Conservation (phyloP, 2,113 vertebrate genomes). For the Bucco capensis region DNA sequence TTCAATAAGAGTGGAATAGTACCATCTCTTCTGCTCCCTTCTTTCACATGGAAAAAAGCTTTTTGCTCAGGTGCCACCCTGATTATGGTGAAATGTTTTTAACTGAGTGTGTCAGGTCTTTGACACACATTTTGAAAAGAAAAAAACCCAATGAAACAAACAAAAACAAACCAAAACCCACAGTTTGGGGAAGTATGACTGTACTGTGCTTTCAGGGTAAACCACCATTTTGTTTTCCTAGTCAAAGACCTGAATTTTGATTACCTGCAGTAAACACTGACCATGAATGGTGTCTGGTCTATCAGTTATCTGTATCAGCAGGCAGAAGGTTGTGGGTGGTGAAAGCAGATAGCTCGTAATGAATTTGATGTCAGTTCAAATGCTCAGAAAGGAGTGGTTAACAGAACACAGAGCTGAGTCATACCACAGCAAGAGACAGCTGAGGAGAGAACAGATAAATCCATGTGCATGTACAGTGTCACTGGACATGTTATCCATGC, state of each 20-base stretch:
- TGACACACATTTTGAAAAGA: neutral
- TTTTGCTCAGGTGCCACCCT: neutral
- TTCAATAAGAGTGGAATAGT: neutral
- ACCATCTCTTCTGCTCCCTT: neutral
- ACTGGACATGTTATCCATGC: fast-evolving
- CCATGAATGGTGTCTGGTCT: conserved; percentile 8
- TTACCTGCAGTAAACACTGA: neutral
- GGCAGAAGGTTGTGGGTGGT: conserved; percentile 46
- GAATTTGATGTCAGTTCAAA: conserved; percentile 79
- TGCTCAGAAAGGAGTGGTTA: conserved; percentile 60
- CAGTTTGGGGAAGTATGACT: neutral
- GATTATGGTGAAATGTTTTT: neutral
- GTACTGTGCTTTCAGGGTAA: neutral
- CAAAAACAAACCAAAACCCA: neutral
- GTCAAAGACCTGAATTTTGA: neutral
- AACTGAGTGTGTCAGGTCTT: neutral
- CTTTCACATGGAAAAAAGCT: neutral
- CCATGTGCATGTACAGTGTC: neutral
- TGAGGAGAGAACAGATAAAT: neutral
- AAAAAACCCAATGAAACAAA: neutral
- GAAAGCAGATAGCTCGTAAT: conserved; percentile 77
- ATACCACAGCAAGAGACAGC: neutral
- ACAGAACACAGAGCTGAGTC: conserved; percentile 61
- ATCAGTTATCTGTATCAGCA: conserved; percentile 54
- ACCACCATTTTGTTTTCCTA: neutral